Base-by-base conservation (phyloP, 35 echinoderm and acorn worm genomes). In the Ptychodera flava region DNA sequence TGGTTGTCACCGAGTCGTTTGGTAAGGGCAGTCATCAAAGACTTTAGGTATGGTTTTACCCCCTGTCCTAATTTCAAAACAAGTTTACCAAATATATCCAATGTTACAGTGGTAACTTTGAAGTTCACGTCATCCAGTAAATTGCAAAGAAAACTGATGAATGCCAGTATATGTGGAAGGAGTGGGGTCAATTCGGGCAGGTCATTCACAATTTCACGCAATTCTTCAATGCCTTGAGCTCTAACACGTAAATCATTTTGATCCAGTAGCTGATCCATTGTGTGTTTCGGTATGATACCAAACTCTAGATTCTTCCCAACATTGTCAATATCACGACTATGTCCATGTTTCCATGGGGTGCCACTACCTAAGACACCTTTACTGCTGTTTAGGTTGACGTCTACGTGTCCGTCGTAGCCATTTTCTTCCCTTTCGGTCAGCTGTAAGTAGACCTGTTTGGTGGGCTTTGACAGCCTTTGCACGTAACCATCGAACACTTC, bases 111-210 rank as follows among this genome's bases (percentile, higher is more conserved):
- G 32, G 85, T 85, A 34, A 99, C 96, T 88, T 99, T 99, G 37
- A 99, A 99, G 80, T 99, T 99, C 33, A 84, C 84, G 83, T 99
- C 96, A 82, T 94, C 96, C 28, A 99, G 35, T 32, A 99, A 81
- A 86, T 99, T 94, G 80, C 96, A 99, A 30, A 99, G 88, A 85
- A 99, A 99, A 64, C 96, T 92, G 27, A 99, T 86, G 33, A 99
- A 88, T 22, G 90, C 84, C 16, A 94, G 52, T 83, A 99, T 90
- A 52, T 99, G 88, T 28, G 81, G 89, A 28, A 92, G 80, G 36
- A 99, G 76, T 31, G 45, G 52, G 28, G 92, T 76, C 75, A 81
- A 78, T 31, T 94, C 91, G 1, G 94, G 52, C 33, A 88, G 37
- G n/a, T 85, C 36, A 12, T 76, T 38, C 31, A 99, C 85, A 33